Evolutionary conservation across 2,888 invertebrate genomes (phyloP).

Genomic region (Prionchulus punctatus): DNA sequence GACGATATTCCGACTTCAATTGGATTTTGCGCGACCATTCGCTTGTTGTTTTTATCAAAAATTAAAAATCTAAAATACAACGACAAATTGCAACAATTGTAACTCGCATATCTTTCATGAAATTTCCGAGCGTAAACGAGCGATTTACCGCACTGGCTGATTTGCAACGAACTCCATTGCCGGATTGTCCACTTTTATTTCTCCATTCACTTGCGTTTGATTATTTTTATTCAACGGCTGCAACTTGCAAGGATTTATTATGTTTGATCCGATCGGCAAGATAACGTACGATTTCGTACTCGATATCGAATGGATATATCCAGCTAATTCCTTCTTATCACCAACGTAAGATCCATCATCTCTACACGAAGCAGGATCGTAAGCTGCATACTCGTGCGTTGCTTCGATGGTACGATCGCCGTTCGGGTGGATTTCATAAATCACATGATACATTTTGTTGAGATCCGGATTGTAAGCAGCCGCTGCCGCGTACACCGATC

Average conservation of each 20-base stretch:
- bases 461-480: conserved; percentile 30
- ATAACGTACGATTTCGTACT: conserved; percentile 28
- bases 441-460: conserved; percentile 26
- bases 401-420: conserved; percentile 27
- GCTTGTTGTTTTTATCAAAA: conserved; percentile 2
- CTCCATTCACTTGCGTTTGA: no score
- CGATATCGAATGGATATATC: conserved; percentile 29
- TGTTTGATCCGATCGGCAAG: conserved; percentile 24
- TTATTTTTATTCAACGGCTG: no score
- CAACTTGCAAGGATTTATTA: neutral
- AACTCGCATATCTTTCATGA: no score
- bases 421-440: conserved; percentile 26
- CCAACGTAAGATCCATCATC: conserved; percentile 26
- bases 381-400: conserved; percentile 26
- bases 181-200: no score
- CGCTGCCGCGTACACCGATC: conserved; percentile 26
- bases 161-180: no score
- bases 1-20: neutral
- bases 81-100: no score
- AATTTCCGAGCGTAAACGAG: no score
- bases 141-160: no score
- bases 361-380: conserved; percentile 26
- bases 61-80: conserved; percentile 4
- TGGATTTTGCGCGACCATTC: neutral
- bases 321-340: neutral